Conservation (phyloP, 2,888 invertebrate species). For the Eupeodes latifasciatus region DNA sequence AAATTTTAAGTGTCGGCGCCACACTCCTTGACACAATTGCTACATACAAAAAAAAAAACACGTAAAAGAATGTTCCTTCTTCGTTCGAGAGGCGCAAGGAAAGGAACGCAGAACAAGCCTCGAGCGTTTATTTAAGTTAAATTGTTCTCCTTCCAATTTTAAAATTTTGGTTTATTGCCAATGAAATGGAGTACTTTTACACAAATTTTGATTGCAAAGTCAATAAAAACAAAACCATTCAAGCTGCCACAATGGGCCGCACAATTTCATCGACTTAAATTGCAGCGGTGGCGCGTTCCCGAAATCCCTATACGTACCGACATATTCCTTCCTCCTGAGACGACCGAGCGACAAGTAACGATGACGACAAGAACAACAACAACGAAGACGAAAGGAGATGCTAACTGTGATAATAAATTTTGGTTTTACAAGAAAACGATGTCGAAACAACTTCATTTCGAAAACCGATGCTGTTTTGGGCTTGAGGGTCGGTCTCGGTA, state of each 20-base stretch:
- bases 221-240: slow-evolving; percentile 68
- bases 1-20: slow-evolving; percentile 73
- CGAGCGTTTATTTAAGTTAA: slow-evolving; percentile 56
- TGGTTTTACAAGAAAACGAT: slow-evolving; percentile 59
- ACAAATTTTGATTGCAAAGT: slow-evolving; percentile 44
- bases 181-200: slow-evolving; percentile 55
- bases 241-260: slow-evolving; percentile 47
- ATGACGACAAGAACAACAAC: background rate
- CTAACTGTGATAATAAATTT: slow-evolving; percentile 62
- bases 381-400: background rate
- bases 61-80: slow-evolving; percentile 34
- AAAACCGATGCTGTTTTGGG: slow-evolving; percentile 31
- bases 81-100: no score
- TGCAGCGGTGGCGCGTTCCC: background rate
- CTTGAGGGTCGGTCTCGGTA: background rate
- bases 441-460: slow-evolving; percentile 67
- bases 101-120: background rate
- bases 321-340: background rate
- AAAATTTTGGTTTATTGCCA: slow-evolving; percentile 66
- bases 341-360: background rate
- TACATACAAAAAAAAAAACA: slow-evolving; percentile 11
- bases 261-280: slow-evolving; percentile 14
- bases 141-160: slow-evolving; percentile 35
- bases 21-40: slow-evolving; percentile 73
- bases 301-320: background rate